Evolutionary conservation across 2,113 vertebrate species (phyloP).

Genomic region (Mustelus asterias): DNA sequence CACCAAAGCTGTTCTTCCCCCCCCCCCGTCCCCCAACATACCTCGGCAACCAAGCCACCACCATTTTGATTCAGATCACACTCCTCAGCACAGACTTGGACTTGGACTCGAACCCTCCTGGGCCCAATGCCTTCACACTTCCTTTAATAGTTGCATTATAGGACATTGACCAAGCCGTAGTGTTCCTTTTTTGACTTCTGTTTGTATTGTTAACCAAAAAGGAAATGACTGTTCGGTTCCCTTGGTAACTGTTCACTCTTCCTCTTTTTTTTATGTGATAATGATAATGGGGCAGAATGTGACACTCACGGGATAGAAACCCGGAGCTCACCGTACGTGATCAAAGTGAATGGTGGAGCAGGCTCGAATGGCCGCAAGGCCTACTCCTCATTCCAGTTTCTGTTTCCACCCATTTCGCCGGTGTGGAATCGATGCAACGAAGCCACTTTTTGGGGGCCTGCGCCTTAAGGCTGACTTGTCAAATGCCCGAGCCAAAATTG

Average conservation of each 20-base stretch:
- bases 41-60: not conserved
- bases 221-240: not conserved
- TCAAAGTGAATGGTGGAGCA: too few species aligned
- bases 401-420: not conserved
- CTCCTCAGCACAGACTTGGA: not conserved
- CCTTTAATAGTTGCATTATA: not conserved
- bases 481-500: too few species aligned
- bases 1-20: not conserved
- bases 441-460: too few species aligned
- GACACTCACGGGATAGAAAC: too few species aligned
- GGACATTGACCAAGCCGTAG: not conserved
- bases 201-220: not conserved
- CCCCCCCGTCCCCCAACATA: too few species aligned
- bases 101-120: too few species aligned
- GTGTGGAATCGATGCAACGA: not conserved
- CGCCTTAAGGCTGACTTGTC: too few species aligned
- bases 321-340: too few species aligned
- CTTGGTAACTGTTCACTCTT: not conserved
- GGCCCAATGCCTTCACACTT: not conserved
- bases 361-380: too few species aligned
- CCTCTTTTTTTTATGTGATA: not conserved
- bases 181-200: not conserved
- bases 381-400: too few species aligned
- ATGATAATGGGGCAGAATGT: not conserved
- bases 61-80: not conserved